A percentile compares a stretch with the other conserved stretches of the same genome.
These are phyloP conservation scores for Psilopogon haemacephalus DNA, from an alignment of 2,113 vertebrate species.

Conservation along the genomic window DNA sequence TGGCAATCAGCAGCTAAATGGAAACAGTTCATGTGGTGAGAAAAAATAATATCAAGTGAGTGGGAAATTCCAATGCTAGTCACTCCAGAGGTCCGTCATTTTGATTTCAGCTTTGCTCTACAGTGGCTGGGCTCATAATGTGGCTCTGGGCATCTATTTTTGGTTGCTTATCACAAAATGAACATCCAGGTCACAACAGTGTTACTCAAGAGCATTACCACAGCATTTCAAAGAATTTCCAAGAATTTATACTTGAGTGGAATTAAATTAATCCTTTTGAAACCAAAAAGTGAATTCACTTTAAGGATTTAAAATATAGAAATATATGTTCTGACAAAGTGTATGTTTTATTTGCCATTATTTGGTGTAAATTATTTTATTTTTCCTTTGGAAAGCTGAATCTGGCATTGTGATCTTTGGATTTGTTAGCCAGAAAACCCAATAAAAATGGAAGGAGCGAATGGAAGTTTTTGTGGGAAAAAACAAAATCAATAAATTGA, in stretches of 20 bases:
- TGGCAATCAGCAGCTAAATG: neutral
- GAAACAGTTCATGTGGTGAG: neutral
- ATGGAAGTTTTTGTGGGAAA: neutral
- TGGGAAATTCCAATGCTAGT: neutral
- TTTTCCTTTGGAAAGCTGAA: neutral
- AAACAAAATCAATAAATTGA: neutral
- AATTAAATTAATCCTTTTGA: neutral
- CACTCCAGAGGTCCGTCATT: neutral
- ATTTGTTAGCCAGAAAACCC: neutral
- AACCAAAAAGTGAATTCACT: accelerated
- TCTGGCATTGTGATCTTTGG: neutral
- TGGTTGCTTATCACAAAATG: neutral
- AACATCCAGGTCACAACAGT: neutral
- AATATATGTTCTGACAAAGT: neutral
- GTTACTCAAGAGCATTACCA: neutral
- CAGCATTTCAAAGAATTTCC: neutral
- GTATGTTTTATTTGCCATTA: neutral
- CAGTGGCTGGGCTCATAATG: neutral
- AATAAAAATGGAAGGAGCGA: neutral
- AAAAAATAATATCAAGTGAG: neutral
- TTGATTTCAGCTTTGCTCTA: neutral
- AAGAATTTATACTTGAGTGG: neutral
- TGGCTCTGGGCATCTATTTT: neutral
- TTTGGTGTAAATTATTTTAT: neutral
- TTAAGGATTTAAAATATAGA: neutral